Evolutionary conservation across 2,113 vertebrate species (phyloP).

Genomic region (Cephalopholis sonnerati): DNA sequence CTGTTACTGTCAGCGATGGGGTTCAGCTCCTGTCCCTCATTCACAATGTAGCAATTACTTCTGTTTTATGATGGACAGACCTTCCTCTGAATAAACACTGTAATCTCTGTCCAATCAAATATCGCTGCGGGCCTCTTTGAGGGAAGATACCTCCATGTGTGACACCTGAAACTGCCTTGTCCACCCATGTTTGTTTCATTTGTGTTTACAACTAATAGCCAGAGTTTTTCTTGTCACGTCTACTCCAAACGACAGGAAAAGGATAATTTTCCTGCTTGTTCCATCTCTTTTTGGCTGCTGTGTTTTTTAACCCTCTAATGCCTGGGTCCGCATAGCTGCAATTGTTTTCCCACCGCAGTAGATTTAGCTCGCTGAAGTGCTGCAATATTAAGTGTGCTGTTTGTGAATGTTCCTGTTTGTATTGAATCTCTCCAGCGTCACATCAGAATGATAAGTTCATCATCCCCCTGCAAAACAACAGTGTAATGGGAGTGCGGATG

Average conservation of each 20-base stretch:
- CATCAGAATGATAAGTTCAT: slow-evolving; percentile 52
- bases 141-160: slow-evolving; percentile 7
- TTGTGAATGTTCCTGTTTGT: slow-evolving; percentile 42
- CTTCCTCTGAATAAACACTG: slow-evolving; percentile 39
- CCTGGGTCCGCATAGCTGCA: background rate
- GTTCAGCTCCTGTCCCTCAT: slow-evolving; percentile 13
- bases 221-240: background rate
- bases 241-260: background rate
- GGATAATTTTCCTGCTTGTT: background rate
- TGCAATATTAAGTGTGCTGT: slow-evolving; percentile 35
- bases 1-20: background rate
- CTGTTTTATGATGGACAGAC: slow-evolving; percentile 55
- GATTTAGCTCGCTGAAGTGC: background rate
- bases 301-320: slow-evolving; percentile 12
- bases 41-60: slow-evolving; percentile 22
- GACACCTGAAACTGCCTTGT: slow-evolving; percentile 2
- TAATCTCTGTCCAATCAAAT: slow-evolving; percentile 65
- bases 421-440: slow-evolving; percentile 19
- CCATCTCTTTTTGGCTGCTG: background rate
- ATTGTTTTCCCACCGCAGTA: slow-evolving; percentile 6
- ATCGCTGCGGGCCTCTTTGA: background rate
- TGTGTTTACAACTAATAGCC: background rate
- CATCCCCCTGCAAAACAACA: slow-evolving; percentile 45
- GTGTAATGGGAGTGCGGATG: slow-evolving; percentile 37
- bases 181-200: slow-evolving; percentile 28